phyloP scores from a whole-genome alignment of 2,888 invertebrate genomes.

The Lasioglossum villosulum region DNA sequence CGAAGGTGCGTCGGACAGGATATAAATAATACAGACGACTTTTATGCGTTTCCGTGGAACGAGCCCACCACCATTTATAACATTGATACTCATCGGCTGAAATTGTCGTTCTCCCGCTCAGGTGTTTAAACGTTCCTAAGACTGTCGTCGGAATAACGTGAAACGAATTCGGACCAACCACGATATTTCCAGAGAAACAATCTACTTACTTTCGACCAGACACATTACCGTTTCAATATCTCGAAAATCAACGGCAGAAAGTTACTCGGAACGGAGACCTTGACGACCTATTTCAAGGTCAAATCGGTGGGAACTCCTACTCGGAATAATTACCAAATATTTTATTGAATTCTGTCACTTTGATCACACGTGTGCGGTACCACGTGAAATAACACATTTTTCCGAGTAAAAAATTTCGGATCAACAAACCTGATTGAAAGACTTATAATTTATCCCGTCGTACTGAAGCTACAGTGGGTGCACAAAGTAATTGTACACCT shows the following conservation, averaged over 20 bases:
- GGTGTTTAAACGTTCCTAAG: background rate
- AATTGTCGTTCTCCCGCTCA: background rate
- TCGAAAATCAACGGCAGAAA: background rate
- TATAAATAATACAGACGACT: conserved; percentile 34
- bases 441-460: background rate
- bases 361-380: background rate
- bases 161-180: background rate
- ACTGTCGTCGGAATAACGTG: background rate
- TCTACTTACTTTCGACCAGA: background rate
- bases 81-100: conserved; percentile 7
- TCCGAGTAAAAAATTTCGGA: background rate
- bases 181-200: background rate
- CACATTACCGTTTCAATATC: background rate
- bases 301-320: background rate
- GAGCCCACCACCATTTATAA: conserved; percentile 23
- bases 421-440: background rate
- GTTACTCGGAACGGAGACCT: background rate
- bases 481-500: too few relatives aligned
- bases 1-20: conserved; percentile 7
- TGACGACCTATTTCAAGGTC: background rate
- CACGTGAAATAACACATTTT: background rate
- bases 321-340: background rate
- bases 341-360: background rate
- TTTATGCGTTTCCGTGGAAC: conserved; percentile 19
- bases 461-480: background rate